Evolutionary conservation across 2,113 vertebrate species (phyloP).

Genomic region (Sus scrofa): T2T-Sscrofa CM000827.6:96236001-96236500

Average conservation of each 20-base stretch:
- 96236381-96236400: background rate
- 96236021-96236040: slow-evolving; percentile 34
- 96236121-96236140: background rate
- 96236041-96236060: slow-evolving; percentile 39
- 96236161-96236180: background rate
- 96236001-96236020: slow-evolving; percentile 63
- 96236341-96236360: background rate
- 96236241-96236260: background rate
- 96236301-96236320: background rate
- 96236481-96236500: background rate
- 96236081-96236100: background rate
- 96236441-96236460: background rate
- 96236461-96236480: background rate
- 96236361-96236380: background rate
- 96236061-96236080: slow-evolving; percentile 13
- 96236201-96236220: background rate
- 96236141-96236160: background rate
- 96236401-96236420: background rate
- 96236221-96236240: slow-evolving; percentile 22
- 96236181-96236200: background rate
- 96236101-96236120: background rate
- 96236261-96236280: background rate
- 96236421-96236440: background rate
- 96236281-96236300: background rate
- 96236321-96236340: background rate